Evolutionary conservation across 2,888 invertebrate species (phyloP).

Genomic region (Napeogenes inachia): DNA sequence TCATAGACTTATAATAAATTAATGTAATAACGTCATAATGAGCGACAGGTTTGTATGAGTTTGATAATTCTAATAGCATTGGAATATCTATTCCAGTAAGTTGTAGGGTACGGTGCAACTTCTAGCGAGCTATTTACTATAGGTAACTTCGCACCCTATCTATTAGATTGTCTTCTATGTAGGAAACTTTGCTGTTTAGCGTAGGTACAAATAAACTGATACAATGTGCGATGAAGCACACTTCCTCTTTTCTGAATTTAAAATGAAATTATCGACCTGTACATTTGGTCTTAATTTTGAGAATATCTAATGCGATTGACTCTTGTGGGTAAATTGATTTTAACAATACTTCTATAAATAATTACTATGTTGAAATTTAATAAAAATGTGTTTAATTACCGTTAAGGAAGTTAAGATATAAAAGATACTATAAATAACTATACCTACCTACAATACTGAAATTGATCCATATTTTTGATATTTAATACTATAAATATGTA

Average conservation of each 20-base stretch:
- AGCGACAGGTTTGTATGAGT: slow-evolving; percentile 10
- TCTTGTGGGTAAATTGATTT: too few relatives aligned
- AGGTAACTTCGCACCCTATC: slow-evolving; percentile 30
- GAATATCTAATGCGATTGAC: too few relatives aligned
- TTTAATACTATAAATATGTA: too few relatives aligned
- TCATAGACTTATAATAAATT: not conserved
- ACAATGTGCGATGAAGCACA: not conserved
- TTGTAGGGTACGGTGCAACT: slow-evolving; percentile 42
- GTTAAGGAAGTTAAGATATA: too few relatives aligned
- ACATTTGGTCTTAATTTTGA: too few relatives aligned
- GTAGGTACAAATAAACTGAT: not conserved
- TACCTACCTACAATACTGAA: too few relatives aligned
- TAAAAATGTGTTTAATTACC: too few relatives aligned
- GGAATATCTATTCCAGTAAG: slow-evolving; percentile 26
- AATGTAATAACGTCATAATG: slow-evolving; percentile 7
- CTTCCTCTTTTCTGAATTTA: not conserved
- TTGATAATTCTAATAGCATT: slow-evolving; percentile 26
- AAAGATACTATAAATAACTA: too few relatives aligned
- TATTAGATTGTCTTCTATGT: slow-evolving; percentile 29
- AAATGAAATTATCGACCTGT: not conserved
- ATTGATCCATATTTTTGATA: too few relatives aligned
- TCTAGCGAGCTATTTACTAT: slow-evolving; percentile 39
- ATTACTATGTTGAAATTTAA: too few relatives aligned
- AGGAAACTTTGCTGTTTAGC: not conserved
- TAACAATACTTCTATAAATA: too few relatives aligned